Evolutionary conservation across 2,888 invertebrate species (phyloP).

Genomic region (Ethmia dodecea): DNA sequence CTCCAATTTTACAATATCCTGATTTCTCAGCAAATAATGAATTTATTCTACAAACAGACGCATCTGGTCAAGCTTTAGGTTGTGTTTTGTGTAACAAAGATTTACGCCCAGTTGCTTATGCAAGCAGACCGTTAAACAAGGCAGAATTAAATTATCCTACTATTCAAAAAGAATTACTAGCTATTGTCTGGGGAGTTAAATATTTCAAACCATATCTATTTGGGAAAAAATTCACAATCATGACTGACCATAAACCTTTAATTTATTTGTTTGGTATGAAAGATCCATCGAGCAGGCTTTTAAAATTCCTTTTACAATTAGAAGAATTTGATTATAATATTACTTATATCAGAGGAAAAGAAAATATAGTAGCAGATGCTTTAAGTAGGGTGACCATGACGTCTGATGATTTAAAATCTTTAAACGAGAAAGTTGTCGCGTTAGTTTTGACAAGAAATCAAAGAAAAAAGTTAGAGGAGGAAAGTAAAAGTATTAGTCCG

Average conservation of each 20-base stretch:
- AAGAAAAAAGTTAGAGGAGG: constrained; percentile 7
- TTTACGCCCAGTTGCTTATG: constrained; percentile 10
- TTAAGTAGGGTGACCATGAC: neutral
- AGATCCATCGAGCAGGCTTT: constrained; percentile 13
- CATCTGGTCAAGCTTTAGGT: constrained; percentile 11
- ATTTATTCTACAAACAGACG: constrained; percentile 15
- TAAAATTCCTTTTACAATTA: constrained; percentile 9
- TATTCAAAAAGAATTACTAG: constrained; percentile 14
- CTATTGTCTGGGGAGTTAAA: constrained; percentile 14
- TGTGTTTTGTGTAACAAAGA: constrained; percentile 12
- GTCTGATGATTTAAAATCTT: neutral
- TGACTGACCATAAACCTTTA: constrained; percentile 18
- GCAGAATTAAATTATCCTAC: constrained; percentile 12
- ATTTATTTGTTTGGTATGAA: constrained; percentile 13
- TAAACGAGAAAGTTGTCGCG: neutral
- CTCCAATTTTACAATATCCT: constrained; percentile 7
- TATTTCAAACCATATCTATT: constrained; percentile 17
- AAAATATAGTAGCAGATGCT: neutral
- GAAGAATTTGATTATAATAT: neutral
- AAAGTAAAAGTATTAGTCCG: neutral
- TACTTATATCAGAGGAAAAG: neutral
- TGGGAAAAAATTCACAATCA: constrained; percentile 13
- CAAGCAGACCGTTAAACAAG: constrained; percentile 14
- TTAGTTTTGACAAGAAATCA: neutral
- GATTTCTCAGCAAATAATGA: constrained; percentile 7